Evolutionary conservation across 2,888 invertebrate species (phyloP).

Genomic region (Cyclophora albipunctata): DNA sequence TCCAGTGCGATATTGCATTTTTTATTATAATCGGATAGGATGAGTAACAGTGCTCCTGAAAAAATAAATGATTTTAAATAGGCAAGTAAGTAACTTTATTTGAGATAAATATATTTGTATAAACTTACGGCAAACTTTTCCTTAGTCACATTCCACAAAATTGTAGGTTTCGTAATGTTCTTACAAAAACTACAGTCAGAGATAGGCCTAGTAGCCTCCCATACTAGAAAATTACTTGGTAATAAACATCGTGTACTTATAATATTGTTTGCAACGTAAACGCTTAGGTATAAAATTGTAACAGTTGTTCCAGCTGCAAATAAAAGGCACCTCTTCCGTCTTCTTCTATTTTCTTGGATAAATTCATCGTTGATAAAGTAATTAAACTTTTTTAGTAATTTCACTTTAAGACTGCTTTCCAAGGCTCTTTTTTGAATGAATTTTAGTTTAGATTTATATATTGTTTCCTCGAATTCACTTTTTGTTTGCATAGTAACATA

Average conservation of each 20-base stretch:
- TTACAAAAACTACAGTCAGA: slow-evolving; percentile 87
- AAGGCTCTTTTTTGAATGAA: slow-evolving; percentile 43
- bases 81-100: no score
- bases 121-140: slow-evolving; percentile 77
- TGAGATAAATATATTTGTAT: neutral
- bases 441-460: slow-evolving; percentile 23
- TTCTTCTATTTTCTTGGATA: slow-evolving; percentile 28
- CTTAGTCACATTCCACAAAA: slow-evolving; percentile 80
- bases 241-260: slow-evolving; percentile 83
- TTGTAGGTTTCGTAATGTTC: slow-evolving; percentile 79
- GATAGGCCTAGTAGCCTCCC: slow-evolving; percentile 90
- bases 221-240: slow-evolving; percentile 88
- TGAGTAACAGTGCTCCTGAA: slow-evolving; percentile 81
- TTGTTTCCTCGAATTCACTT: slow-evolving; percentile 3
- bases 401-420: slow-evolving; percentile 36
- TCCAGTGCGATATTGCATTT: slow-evolving; percentile 84
- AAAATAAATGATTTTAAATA: neutral
- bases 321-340: neutral
- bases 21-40: slow-evolving; percentile 87
- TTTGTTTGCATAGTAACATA: slow-evolving; percentile 1
- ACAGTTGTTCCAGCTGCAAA: slow-evolving; percentile 24
- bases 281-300: slow-evolving; percentile 31
- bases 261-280: slow-evolving; percentile 42
- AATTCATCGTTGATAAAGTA: slow-evolving; percentile 34
- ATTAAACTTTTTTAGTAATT: slow-evolving; percentile 37